Percentiles rank a stretch among this genome's conserved stretches.
These are phyloP conservation scores for Hartigia nigra DNA, from an alignment of 2,888 invertebrate genomes.

Conservation along the genomic window DNA sequence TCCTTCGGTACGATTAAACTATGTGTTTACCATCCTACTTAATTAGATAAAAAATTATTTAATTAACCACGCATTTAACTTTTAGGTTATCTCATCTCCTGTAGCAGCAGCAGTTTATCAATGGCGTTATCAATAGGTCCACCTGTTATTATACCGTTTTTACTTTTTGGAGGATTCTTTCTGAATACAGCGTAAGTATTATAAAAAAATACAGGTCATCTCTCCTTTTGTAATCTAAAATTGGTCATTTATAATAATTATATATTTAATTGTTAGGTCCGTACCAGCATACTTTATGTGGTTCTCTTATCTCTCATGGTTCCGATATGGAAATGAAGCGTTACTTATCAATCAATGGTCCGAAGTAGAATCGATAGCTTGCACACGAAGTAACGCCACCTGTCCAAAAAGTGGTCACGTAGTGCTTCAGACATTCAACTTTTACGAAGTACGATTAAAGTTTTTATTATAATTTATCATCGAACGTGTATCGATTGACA, in stretches of 20 bases:
- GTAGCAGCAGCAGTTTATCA: conserved; percentile 82
- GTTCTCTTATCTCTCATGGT: conserved; percentile 92
- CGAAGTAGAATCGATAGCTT: conserved; percentile 80
- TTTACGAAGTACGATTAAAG: conserved; percentile 72
- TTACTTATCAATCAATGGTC: conserved; percentile 90
- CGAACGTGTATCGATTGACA: not conserved
- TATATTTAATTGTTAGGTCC: conserved; percentile 70
- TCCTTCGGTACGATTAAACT: conserved; percentile 78
- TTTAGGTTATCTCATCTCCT: conserved; percentile 91
- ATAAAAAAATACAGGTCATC: not conserved
- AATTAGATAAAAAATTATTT: not conserved
- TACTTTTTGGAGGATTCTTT: conserved; percentile 96
- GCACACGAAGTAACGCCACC: conserved; percentile 78
- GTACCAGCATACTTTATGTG: conserved; percentile 87
- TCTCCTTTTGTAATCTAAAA: not conserved
- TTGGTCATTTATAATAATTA: not conserved
- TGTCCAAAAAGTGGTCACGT: conserved; percentile 83
- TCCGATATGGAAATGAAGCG: conserved; percentile 91
- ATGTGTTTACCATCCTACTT: not conserved
- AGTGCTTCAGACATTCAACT: conserved; percentile 82
- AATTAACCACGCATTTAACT: conserved; percentile 21
- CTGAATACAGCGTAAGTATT: conserved; percentile 83
- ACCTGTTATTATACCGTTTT: conserved; percentile 91
- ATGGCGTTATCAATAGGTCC: conserved; percentile 93
- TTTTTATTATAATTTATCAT: not conserved